Conservation (phyloP, 1,140 invertebrate genomes). For the Phymorhynchus buccinoides region DNA sequence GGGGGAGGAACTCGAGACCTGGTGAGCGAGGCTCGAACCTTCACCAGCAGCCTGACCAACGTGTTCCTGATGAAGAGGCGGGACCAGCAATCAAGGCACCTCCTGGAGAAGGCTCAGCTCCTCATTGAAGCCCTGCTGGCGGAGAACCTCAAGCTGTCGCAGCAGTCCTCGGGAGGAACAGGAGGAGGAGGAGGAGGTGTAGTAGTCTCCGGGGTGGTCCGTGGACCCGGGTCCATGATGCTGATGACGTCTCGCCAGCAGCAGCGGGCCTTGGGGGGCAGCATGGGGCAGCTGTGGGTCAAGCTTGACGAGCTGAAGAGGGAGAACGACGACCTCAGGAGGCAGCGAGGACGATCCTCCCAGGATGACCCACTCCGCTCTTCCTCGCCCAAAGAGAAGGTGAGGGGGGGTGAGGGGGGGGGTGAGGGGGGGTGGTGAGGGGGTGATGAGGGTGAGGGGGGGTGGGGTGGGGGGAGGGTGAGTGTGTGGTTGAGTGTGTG, state of each 20-base stretch:
- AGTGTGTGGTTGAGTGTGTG: no score
- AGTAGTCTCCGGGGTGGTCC: neutral
- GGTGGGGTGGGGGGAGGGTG: no score
- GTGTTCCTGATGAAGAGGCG: slow-evolving; percentile 66
- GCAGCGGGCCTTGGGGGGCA: slow-evolving; percentile 48
- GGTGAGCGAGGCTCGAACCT: slow-evolving; percentile 61
- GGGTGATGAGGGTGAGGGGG: no score
- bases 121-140: slow-evolving; percentile 29
- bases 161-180: neutral
- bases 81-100: slow-evolving; percentile 64
- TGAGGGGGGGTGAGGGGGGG: neutral
- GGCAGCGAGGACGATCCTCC: slow-evolving; percentile 45
- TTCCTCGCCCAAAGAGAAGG: slow-evolving; percentile 43
- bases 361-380: slow-evolving; percentile 55
- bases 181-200: neutral
- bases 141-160: slow-evolving; percentile 14
- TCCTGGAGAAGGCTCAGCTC: slow-evolving; percentile 64
- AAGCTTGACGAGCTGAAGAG: slow-evolving; percentile 69
- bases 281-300: slow-evolving; percentile 70
- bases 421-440: no score
- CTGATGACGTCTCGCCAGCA: slow-evolving; percentile 41
- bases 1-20: slow-evolving; percentile 56
- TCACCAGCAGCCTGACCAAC: slow-evolving; percentile 63
- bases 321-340: slow-evolving; percentile 66
- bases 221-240: neutral